A percentile compares a stretch with the other conserved stretches of the same genome.
These are phyloP conservation scores for Pempheris klunzingeri DNA, from an alignment of 2,797 vertebrate genomes.

Conservation along the genomic window DNA sequence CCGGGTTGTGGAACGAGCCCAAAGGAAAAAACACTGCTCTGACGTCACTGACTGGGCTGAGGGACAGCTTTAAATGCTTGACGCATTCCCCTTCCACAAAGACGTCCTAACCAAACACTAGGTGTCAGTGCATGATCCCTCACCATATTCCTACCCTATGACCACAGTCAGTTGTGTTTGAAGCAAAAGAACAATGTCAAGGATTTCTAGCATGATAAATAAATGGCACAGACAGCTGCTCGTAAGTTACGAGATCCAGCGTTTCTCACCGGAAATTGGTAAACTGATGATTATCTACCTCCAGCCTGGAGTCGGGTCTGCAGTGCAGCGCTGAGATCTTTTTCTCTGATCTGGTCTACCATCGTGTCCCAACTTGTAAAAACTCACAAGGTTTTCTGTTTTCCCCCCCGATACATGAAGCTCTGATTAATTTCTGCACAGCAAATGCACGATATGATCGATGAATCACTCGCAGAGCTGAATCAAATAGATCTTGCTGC, in stretches of 20 bases:
- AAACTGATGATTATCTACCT: background rate
- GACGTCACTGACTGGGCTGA: constrained; percentile 6
- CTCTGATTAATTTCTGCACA: constrained; percentile 17
- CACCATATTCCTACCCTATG: background rate
- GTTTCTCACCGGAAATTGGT: background rate
- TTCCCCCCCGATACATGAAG: background rate
- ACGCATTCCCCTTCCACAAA: background rate
- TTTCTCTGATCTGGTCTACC: background rate
- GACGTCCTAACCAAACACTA: background rate
- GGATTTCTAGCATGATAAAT: background rate
- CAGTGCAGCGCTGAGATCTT: background rate
- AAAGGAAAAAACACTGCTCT: constrained; percentile 24
- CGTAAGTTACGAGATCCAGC: background rate
- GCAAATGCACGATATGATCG: background rate
- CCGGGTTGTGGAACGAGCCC: background rate
- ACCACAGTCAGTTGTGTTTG: background rate
- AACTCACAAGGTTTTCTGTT: background rate
- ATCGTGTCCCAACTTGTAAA: background rate
- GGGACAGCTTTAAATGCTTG: background rate
- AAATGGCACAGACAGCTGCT: background rate
- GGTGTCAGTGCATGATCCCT: background rate
- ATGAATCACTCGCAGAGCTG: background rate
- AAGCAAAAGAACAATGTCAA: background rate
- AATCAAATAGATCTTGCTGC: background rate
- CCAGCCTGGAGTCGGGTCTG: background rate